phyloP scores from a whole-genome alignment of 2,888 invertebrate genomes.

The Holacanthella duospinosa region DNA sequence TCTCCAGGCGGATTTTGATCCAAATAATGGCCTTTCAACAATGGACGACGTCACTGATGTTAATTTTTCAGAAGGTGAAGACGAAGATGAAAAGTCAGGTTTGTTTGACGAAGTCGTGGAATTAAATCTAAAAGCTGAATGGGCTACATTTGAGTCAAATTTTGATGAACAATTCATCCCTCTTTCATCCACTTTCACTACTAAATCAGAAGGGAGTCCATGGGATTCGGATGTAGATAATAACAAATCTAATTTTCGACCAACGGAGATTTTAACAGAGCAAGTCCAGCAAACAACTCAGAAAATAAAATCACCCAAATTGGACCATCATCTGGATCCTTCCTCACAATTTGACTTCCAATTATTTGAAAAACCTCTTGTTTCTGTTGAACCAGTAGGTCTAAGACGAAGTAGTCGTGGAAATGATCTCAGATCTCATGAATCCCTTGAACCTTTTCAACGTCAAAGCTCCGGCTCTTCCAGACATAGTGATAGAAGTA shows the following conservation, averaged over 20 bases:
- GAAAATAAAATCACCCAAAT: neutral
- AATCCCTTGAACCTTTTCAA: conserved; percentile 13
- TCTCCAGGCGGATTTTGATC: conserved; percentile 24
- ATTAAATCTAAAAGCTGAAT: conserved; percentile 17
- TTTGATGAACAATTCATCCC: conserved; percentile 32
- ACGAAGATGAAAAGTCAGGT: conserved; percentile 30
- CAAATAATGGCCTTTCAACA: conserved; percentile 15
- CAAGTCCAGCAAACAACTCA: neutral
- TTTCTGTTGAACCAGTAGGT: conserved; percentile 9
- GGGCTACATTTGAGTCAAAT: conserved; percentile 37
- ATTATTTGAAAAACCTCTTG: conserved; percentile 32
- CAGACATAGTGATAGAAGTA: conserved; percentile 29
- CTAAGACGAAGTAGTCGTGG: conserved; percentile 13
- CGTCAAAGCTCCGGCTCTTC: conserved; percentile 37
- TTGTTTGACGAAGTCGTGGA: conserved; percentile 30
- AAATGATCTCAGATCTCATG: conserved; percentile 1
- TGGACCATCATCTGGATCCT: conserved; percentile 9
- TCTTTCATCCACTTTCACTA: neutral
- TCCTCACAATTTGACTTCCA: conserved; percentile 32
- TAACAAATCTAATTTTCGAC: neutral
- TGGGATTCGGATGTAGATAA: conserved; percentile 6
- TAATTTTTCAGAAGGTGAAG: conserved; percentile 34
- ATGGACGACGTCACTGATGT: conserved; percentile 37
- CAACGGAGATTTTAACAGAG: neutral
- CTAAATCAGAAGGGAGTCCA: neutral